These are phyloP conservation scores for Zaprionus ornatus DNA, from an alignment of 1,140 invertebrate species.

Conservation along the genomic window DNA sequence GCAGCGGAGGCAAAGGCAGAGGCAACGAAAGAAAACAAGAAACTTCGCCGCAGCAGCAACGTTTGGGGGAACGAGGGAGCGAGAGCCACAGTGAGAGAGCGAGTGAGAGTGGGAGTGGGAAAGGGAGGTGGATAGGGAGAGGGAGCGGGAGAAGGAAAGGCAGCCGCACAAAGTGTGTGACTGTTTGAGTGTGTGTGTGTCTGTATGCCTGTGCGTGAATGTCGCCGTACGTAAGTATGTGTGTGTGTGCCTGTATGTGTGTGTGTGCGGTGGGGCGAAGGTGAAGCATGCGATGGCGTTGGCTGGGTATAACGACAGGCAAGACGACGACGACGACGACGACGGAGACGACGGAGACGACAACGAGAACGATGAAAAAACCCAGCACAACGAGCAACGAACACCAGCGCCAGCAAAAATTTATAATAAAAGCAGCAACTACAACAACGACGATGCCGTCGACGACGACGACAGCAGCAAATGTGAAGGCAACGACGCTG, in stretches of 20 bases:
- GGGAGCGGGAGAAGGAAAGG: conserved; percentile 19
- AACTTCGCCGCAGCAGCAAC: conserved; percentile 43
- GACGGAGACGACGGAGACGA: conserved; percentile 37
- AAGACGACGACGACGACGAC: conserved; percentile 55
- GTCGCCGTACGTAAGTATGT: conserved; percentile 30
- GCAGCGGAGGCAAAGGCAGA: conserved; percentile 8
- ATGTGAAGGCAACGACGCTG: conserved; percentile 44
- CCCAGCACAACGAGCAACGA: conserved; percentile 59
- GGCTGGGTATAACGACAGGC: conserved; percentile 59
- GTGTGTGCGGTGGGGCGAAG: conserved; percentile 72
- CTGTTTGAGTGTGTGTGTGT: conserved; percentile 40
- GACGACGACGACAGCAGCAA: conserved; percentile 39
- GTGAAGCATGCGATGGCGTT: conserved; percentile 78
- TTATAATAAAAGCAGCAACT: conserved; percentile 68
- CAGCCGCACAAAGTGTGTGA: conserved; percentile 65
- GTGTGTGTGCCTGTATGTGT: conserved; percentile 37
- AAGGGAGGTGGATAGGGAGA: not conserved
- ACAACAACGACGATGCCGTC: conserved; percentile 27
- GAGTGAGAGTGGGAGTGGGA: conserved; percentile 9
- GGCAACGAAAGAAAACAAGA: conserved; percentile 15
- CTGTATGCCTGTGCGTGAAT: conserved; percentile 3
- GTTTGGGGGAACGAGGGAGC: conserved; percentile 29
- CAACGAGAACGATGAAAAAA: conserved; percentile 18
- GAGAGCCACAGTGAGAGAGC: conserved; percentile 9
- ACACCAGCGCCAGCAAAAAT: conserved; percentile 67